Conservation (phyloP, 2,113 vertebrate species). For the Ameiurus melas region DNA sequence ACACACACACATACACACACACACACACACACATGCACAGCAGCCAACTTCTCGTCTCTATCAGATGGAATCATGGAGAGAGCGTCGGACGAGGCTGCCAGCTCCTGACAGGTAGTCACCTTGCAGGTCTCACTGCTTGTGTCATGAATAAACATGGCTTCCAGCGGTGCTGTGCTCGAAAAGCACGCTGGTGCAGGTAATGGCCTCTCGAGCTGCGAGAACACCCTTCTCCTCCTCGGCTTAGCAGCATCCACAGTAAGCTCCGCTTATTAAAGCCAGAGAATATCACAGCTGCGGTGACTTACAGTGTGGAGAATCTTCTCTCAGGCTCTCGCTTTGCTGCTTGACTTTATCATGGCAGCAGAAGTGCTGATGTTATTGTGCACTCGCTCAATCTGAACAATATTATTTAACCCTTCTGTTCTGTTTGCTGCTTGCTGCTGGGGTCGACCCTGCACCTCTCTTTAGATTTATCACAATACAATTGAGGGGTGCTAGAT, state of each 20-base stretch:
- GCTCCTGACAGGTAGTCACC: slow-evolving; percentile 69
- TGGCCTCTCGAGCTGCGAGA: slow-evolving; percentile 54
- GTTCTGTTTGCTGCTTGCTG: background rate
- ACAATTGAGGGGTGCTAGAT: background rate
- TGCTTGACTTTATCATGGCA: slow-evolving; percentile 26
- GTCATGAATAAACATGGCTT: slow-evolving; percentile 73
- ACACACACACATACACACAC: slow-evolving; percentile 26
- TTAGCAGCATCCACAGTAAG: slow-evolving; percentile 50
- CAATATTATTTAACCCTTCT: background rate
- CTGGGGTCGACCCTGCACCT: background rate
- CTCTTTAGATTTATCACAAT: background rate
- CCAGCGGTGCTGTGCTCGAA: slow-evolving; percentile 57
- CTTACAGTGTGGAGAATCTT: slow-evolving; percentile 26
- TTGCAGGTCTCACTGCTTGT: slow-evolving; percentile 65
- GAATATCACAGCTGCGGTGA: slow-evolving; percentile 22
- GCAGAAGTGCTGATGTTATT: slow-evolving; percentile 18
- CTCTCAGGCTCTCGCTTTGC: slow-evolving; percentile 21
- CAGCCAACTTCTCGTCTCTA: slow-evolving; percentile 55
- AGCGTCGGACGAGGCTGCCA: slow-evolving; percentile 55
- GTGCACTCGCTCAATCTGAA: slow-evolving; percentile 7
- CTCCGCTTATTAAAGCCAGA: slow-evolving; percentile 53
- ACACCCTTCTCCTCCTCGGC: slow-evolving; percentile 44
- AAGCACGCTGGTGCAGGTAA: slow-evolving; percentile 49
- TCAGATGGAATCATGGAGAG: slow-evolving; percentile 58
- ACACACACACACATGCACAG: slow-evolving; percentile 31